Conservation (phyloP, 1,140 invertebrate genomes). For the Dryas iulia region DNA sequence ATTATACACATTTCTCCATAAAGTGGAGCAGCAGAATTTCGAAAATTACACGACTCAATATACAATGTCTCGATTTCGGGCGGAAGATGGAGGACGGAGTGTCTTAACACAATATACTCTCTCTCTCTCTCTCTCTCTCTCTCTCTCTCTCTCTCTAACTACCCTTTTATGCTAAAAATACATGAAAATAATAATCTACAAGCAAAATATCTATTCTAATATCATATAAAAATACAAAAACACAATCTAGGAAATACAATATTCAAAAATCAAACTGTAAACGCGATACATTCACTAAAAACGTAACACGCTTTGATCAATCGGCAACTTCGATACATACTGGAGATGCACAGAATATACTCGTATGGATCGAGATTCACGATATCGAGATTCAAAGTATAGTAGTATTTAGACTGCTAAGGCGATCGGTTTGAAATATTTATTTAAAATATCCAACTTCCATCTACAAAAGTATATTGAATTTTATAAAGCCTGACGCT, state of each 20-base stretch:
- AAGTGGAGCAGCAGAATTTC: too few species aligned
- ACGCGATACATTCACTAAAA: not conserved
- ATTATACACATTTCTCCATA: too few species aligned
- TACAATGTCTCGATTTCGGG: too few species aligned
- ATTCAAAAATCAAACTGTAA: too few species aligned
- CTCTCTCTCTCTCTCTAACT: not conserved
- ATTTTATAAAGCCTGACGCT: not conserved
- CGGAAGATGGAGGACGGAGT: too few species aligned
- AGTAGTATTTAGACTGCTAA: not conserved
- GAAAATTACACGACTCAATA: too few species aligned
- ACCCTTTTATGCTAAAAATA: too few species aligned
- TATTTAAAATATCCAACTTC: not conserved
- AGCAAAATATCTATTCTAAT: too few species aligned
- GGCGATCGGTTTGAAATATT: slow-evolving; percentile 1
- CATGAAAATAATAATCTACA: too few species aligned
- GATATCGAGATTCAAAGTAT: not conserved
- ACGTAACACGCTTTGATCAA: not conserved
- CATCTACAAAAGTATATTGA: not conserved
- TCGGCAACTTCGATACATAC: not conserved
- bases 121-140: not conserved
- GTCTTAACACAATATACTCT: not conserved
- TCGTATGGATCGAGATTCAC: not conserved
- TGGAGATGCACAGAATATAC: not conserved
- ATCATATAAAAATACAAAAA: too few species aligned
- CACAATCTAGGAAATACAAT: too few species aligned